These are phyloP conservation scores for Brachyistius frenatus DNA, from an alignment of 2,113 vertebrate species.

Conservation along the genomic window DNA sequence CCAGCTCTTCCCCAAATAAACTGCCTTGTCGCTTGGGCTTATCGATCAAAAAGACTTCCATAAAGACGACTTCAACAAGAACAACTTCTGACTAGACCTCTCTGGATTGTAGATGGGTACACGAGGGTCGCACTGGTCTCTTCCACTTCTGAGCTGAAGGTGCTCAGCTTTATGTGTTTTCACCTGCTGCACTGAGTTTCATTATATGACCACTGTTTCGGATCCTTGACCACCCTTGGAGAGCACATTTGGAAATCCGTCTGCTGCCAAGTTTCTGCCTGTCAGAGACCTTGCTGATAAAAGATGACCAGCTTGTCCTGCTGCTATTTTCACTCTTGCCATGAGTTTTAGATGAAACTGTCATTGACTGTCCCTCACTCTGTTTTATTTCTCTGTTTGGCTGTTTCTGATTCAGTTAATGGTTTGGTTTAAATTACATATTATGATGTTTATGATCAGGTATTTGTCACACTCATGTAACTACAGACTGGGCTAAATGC, in stretches of 20 bases:
- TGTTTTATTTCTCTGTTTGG: constrained; percentile 4
- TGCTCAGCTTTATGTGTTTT: neutral
- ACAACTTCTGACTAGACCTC: neutral
- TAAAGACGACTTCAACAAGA: neutral
- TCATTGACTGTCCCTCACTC: constrained; percentile 3
- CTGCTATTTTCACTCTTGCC: constrained; percentile 9
- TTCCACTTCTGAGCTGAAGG: constrained; percentile 12
- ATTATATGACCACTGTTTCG: too few species aligned
- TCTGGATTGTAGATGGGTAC: neutral
- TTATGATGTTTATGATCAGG: neutral
- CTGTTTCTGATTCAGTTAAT: constrained; percentile 1
- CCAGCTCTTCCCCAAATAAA: neutral
- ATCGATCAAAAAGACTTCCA: neutral
- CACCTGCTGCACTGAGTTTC: neutral
- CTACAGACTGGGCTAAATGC: neutral
- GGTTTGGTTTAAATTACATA: neutral
- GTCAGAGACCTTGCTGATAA: constrained; percentile 27
- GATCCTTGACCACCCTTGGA: neutral
- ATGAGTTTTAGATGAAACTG: neutral
- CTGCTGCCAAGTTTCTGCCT: constrained; percentile 5
- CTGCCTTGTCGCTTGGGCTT: neutral
- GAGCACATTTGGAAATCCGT: constrained; percentile 8
- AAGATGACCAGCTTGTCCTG: neutral
- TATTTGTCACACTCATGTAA: neutral
- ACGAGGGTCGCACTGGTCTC: neutral